Conservation (phyloP, 1,140 invertebrate genomes). For the Calephelis nemesis region DNA sequence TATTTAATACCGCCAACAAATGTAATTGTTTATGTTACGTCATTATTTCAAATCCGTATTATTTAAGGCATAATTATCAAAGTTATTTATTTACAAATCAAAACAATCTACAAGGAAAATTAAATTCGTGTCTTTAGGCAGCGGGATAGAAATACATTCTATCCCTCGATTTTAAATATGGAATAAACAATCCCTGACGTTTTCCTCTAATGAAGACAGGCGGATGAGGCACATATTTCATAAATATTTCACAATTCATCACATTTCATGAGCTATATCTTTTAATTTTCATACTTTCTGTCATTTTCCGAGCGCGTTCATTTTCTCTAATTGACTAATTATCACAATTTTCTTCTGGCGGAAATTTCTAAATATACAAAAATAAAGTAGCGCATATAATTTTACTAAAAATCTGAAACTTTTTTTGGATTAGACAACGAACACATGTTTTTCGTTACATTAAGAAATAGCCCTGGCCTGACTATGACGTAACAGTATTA, state of each 20-base stretch:
- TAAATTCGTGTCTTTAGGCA: no score
- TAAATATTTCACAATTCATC: slow-evolving; percentile 17
- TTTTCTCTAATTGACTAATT: slow-evolving; percentile 14
- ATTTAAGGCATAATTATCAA: no score
- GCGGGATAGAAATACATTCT: neutral
- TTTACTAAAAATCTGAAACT: no score
- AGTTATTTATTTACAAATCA: no score
- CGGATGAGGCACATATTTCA: slow-evolving; percentile 5
- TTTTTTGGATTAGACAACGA: no score
- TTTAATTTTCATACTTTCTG: slow-evolving; percentile 10
- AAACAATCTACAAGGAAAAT: no score
- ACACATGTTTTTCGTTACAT: no score
- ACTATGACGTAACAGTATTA: no score
- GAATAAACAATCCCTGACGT: slow-evolving; percentile 6
- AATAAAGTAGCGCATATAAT: neutral
- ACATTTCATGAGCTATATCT: slow-evolving; percentile 6
- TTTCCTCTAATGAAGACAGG: slow-evolving; percentile 7
- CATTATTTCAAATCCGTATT: no score
- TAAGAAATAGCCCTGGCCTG: no score
- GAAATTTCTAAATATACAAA: neutral
- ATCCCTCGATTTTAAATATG: neutral
- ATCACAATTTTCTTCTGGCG: neutral
- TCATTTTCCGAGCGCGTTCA: neutral
- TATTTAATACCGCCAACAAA: no score
- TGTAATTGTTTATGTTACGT: no score